Evolutionary conservation across 2,888 invertebrate genomes (phyloP), one percentile per base, ranked within the genome.

Genomic region (Eupeodes latifasciatus): DNA sequence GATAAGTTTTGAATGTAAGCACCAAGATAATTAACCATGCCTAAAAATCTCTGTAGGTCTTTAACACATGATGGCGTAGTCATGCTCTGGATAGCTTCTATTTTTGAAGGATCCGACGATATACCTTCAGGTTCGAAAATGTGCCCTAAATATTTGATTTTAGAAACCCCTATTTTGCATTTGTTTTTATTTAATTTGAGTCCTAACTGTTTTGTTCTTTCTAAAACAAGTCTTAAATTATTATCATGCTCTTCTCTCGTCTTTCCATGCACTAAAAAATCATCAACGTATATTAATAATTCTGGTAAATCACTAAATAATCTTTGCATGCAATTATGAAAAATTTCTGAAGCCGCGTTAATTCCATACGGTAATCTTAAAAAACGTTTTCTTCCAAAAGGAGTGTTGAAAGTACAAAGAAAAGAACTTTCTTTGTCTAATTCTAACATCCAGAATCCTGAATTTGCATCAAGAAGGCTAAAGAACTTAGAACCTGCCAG

Each of bases 121-220:
- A 81, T 71, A 53, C 82, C 78, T 57, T 81, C 36, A 62, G 77
- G 49, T 27, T 14, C 57, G 77, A 84, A 84, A 53, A 81, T 67
- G 47, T 88, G 78, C 9, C 81, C 83, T 36, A 77, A 66, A 34
- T 77, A 86, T 49, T 69, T 72, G 27, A 81, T 59, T 40, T 67
- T 47, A 47, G 57, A 75, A 57, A 77, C 40, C 66, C 72, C 76
- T 49, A 77, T 40, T 44, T 36, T 59, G 51, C 57, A 77, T 77
- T 77, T 77, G 57, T 80, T 78, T 40, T 79, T 64, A 47, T 82
- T 82, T n/a, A 81, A 72, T 61, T 85, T 85, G 11, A 85, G 66
- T 47, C 72, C 76, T 44, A 72, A 59, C 59, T 66, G 36, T 71
- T 12, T 72, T 34, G 71, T 72, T 81, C 64, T 71, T 36, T 76